phyloP scores from a whole-genome alignment of 2,113 vertebrate species.

The Onychorhynchus coronatus region DNA sequence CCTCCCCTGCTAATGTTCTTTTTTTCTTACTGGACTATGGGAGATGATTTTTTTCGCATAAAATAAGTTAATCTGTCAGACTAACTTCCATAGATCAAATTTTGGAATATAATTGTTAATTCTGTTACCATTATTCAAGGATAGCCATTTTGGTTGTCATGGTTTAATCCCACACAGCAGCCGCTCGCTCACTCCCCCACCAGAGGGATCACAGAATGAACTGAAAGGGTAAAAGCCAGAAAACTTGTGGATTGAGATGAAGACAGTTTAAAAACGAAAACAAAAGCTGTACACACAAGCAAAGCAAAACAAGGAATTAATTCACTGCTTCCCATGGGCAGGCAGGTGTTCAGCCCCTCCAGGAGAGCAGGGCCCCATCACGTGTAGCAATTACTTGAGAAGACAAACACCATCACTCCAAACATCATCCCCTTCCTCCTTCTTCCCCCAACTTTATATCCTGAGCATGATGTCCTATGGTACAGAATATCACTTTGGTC shows the following conservation, averaged over 20 bases:
- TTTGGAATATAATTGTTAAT: not conserved
- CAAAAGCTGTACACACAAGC: not conserved
- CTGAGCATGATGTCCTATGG: fast-evolving
- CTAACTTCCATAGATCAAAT: not conserved
- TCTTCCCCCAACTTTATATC: not conserved
- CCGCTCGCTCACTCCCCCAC: fast-evolving
- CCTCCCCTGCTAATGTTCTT: not conserved
- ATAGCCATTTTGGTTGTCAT: not conserved
- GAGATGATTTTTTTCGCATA: not conserved
- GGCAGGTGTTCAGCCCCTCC: not conserved
- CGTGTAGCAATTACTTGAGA: not conserved
- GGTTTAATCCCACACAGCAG: not conserved
- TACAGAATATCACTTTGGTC: not conserved
- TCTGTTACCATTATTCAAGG: not conserved
- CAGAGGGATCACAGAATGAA: not conserved
- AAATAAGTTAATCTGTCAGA: not conserved
- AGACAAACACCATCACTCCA: not conserved
- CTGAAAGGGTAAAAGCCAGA: not conserved
- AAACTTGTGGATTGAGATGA: not conserved
- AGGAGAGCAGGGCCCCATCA: not conserved
- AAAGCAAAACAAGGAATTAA: not conserved
- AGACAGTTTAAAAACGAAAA: not conserved
- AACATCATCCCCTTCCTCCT: not conserved
- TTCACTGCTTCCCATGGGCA: not conserved
- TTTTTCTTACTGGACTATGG: not conserved